Evolutionary conservation across 2,113 vertebrate species (phyloP), one percentile per base, ranked within the genome.

Genomic region (Tenrec ecaudatus): DNA sequence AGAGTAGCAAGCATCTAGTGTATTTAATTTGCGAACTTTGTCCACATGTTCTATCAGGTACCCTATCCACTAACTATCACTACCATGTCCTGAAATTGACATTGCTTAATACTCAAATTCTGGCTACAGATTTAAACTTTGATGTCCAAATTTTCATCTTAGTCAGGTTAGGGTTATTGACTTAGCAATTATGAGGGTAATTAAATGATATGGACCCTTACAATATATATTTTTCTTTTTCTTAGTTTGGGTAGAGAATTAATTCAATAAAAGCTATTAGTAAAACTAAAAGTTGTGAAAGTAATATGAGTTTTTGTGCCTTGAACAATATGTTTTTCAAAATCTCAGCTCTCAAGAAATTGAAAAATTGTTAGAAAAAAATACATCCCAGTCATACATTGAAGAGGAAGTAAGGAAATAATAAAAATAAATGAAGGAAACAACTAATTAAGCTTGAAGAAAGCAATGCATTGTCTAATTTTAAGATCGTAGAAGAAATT

Each of bases 391-490:
- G 68, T 23, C 29, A 81, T 73, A 84, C 3, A 64, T 64, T 89
- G 57, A 85, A 25, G 88, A 38, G 93, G 68, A 2, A 83, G 3
- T 1, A 58, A 87, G 29, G 33, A 76, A 88, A 78, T 5, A 87
- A 68, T 75, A 76, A 76, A 91, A 90, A 58, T 76, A 83, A 91
- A 91, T 6, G 73, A 47, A 38, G 16, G 6, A 84, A 31, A 8
- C 7, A 89, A 62, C 29, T 20, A 82, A 87, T 73, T 40, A 71
- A 89, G 88, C n/a, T 82, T 76, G 47, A 93, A 20, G 20, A 88
- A 43, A n/a, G 58, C 7, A 82, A 95, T 76, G 1, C 12, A 40
- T n/a, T 77, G 36, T 86, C 89, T 38, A 80, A 53, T 83, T 68
- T 94, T 83, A 77, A 79, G 31, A 85, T 38, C 43, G 40, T 6